Conservation (phyloP, 2,113 vertebrate species). For the Silurus meridionalis region DNA sequence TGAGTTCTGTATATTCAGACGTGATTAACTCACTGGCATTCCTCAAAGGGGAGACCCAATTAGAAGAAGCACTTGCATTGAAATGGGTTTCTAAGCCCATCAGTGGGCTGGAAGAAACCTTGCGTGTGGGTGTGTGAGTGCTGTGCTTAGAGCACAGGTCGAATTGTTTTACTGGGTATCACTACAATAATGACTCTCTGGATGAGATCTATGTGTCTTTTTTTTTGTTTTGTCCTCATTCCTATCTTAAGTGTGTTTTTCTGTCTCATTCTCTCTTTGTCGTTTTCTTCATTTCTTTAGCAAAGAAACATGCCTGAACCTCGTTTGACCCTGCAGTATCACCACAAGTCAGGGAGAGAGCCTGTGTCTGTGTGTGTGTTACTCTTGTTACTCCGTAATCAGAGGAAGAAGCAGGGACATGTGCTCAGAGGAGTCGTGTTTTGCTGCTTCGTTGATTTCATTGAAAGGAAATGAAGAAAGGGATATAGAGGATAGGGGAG, state of each 20-base stretch:
- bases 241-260: background rate
- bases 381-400: conserved; percentile 67
- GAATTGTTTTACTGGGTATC: background rate
- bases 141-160: background rate
- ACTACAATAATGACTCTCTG: background rate
- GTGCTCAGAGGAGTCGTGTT: conserved; percentile 69
- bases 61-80: conserved; percentile 67
- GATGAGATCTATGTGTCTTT: background rate
- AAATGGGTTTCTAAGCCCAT: conserved; percentile 69
- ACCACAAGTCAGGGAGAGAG: conserved; percentile 64
- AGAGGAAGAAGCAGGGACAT: conserved; percentile 66
- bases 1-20: conserved; percentile 76
- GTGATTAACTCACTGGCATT: conserved; percentile 73
- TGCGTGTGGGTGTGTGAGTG: conserved; percentile 52
- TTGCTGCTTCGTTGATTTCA: conserved; percentile 61
- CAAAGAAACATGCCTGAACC: conserved; percentile 61
- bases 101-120: conserved; percentile 61
- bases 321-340: conserved; percentile 68
- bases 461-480: conserved; percentile 42
- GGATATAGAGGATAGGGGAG: conserved; percentile 1
- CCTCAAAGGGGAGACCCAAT: conserved; percentile 76
- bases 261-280: background rate
- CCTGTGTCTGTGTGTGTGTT: conserved; percentile 65
- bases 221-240: background rate
- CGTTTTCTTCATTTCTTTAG: background rate